phyloP scores from a whole-genome alignment of 2,888 invertebrate species.

The Parnassius apollo region DNA sequence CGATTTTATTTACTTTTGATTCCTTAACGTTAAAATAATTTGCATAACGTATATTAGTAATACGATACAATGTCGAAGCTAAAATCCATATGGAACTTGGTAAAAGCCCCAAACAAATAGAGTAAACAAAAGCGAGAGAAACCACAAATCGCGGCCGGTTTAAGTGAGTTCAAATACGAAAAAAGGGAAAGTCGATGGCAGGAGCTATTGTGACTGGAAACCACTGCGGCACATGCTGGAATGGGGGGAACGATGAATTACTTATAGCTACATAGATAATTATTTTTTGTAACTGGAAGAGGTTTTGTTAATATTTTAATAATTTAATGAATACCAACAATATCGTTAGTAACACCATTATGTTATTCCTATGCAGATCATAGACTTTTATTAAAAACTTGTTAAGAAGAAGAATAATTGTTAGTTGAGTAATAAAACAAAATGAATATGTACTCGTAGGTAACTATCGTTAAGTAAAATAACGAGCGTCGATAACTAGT shows the following conservation, averaged over 20 bases:
- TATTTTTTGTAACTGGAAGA: slow-evolving; percentile 15
- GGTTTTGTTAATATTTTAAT: slow-evolving; percentile 1
- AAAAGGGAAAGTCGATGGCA: slow-evolving; percentile 56
- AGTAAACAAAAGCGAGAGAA: slow-evolving; percentile 54
- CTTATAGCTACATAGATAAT: slow-evolving; percentile 23
- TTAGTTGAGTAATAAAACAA: too few relatives aligned
- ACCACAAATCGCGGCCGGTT: slow-evolving; percentile 56
- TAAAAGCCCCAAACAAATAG: slow-evolving; percentile 56
- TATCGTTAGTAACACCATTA: too few relatives aligned
- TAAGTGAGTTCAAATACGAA: slow-evolving; percentile 75
- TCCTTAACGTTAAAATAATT: slow-evolving; percentile 10
- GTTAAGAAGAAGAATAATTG: too few relatives aligned
- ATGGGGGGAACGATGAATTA: slow-evolving; percentile 33
- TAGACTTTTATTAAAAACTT: too few relatives aligned
- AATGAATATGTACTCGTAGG: too few relatives aligned
- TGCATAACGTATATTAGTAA: slow-evolving; percentile 33
- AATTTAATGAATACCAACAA: too few relatives aligned
- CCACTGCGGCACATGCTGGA: slow-evolving; percentile 51
- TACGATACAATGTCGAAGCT: slow-evolving; percentile 41
- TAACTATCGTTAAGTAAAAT: too few relatives aligned
- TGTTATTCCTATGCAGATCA: too few relatives aligned
- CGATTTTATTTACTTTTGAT: too few relatives aligned
- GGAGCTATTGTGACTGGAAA: slow-evolving; percentile 57
- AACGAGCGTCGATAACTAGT: too few relatives aligned
- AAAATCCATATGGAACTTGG: slow-evolving; percentile 35